A percentile compares a stretch with the other conserved stretches of the same genome.
Conservation (phyloP, 2,888 invertebrate species). For the Theristus sp. region DNA sequence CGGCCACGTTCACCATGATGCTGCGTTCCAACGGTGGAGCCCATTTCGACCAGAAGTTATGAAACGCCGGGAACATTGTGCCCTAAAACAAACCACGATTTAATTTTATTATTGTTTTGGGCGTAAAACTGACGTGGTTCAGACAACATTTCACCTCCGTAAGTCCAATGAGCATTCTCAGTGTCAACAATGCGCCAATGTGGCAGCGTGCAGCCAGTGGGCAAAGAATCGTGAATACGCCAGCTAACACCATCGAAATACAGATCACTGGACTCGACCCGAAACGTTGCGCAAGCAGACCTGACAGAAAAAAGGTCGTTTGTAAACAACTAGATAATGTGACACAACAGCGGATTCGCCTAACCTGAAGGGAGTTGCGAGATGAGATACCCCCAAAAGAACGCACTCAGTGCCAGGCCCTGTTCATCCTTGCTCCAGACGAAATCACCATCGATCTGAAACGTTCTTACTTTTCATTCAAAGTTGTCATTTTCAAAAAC, state of each 20-base stretch:
- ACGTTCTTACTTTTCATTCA: too few relatives aligned
- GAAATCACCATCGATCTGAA: slow-evolving; percentile 33
- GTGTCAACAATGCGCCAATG: not conserved
- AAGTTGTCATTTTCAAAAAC: too few relatives aligned
- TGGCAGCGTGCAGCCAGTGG: not conserved
- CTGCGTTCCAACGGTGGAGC: slow-evolving; percentile 75
- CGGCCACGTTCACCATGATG: slow-evolving; percentile 56
- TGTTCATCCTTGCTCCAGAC: slow-evolving; percentile 34
- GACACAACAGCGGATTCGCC: slow-evolving; percentile 35
- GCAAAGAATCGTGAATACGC: not conserved
- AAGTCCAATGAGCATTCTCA: not conserved
- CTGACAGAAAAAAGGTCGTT: not conserved
- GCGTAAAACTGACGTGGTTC: too few relatives aligned
- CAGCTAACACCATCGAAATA: not conserved
- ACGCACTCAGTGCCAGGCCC: slow-evolving; percentile 38
- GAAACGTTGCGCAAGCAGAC: not conserved
- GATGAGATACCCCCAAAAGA: slow-evolving; percentile 39
- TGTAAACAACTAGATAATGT: not conserved
- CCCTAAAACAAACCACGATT: slow-evolving; percentile 26
- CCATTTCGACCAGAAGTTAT: slow-evolving; percentile 76
- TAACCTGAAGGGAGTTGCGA: slow-evolving; percentile 38
- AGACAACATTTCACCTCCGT: too few relatives aligned
- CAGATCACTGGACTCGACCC: slow-evolving; percentile 9
- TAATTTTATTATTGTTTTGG: too few relatives aligned
- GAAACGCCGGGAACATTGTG: slow-evolving; percentile 82